Base-by-base conservation (phyloP, 2,113 vertebrate species). In the Trochalopteron elliotii region DNA sequence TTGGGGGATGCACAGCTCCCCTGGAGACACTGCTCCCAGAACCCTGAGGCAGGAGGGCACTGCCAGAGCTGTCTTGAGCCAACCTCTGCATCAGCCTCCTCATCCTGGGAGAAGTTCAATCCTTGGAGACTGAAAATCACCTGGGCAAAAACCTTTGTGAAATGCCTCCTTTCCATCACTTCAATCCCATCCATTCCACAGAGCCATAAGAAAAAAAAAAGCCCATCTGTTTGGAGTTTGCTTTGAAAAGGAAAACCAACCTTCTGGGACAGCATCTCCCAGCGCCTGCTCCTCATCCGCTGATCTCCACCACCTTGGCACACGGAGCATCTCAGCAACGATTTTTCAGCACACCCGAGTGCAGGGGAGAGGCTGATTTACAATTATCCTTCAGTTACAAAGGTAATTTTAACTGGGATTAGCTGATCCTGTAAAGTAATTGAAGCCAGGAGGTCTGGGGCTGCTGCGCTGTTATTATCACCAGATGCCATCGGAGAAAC, bases 141-240 rank as follows among this genome's bases (percentile, higher is more conserved):
- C 45, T 59, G 31, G 59, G 61, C 30, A 87, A 89, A 86, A 24
- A 18, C 50, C 37, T 45, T 23, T 20, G 23, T 21, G 47, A 45
- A 60, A 57, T 0, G 0, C 68, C 71, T 71, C 47, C 68, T 68
- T 65, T 45, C 84, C 14, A 2, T 42, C 56, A 23, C 67, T 63
- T 72, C 89, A 59, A 18, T 35, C 83, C 52, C 9, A 2, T 55
- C 64, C 85, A 13, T 37, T 67, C 37, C 17, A 10, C 3, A 56
- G 75, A 61, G 64, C 61, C 33, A n/a, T 1, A 19, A 33, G 50
- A 31, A 57, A 71, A 90, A 70, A 70, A 71, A 49, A 89, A 70
- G 56, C 44, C 93, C 97, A 97, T 98, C 96, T 98, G 97, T 96
- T 97, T 96, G 92, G 95, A 96, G 96, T 98, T 98, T 97, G 93